These are phyloP conservation scores for Diarsia brunnea DNA, from an alignment of 2,888 invertebrate genomes.

Conservation along the genomic window DNA sequence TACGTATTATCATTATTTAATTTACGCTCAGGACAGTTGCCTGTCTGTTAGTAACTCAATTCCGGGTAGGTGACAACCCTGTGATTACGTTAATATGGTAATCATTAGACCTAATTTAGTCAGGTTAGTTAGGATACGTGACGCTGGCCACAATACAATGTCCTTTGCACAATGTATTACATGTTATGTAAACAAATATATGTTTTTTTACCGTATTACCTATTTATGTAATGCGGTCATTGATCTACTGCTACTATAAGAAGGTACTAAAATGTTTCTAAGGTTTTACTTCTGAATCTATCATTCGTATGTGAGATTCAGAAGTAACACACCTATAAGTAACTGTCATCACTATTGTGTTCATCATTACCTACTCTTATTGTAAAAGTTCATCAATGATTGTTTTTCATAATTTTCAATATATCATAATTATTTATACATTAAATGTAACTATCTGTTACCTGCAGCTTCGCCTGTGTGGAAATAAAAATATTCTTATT, in stretches of 20 bases:
- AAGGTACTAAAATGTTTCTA: not conserved
- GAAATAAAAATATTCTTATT: too few species aligned
- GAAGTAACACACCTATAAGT: too few species aligned
- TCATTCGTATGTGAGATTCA: too few species aligned
- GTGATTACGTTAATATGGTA: not conserved
- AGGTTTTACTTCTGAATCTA: too few species aligned
- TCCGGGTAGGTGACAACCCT: not conserved
- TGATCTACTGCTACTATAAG: not conserved
- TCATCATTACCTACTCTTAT: too few species aligned
- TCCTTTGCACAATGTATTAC: not conserved
- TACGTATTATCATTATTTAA: not conserved
- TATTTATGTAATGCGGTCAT: not conserved
- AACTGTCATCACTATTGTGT: too few species aligned
- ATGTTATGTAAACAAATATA: not conserved
- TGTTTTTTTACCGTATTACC: not conserved
- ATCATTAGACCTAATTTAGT: constrained; percentile 18
- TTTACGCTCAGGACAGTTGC: not conserved
- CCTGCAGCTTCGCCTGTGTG: too few species aligned
- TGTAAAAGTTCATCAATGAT: too few species aligned
- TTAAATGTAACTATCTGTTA: too few species aligned
- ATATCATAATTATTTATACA: too few species aligned
- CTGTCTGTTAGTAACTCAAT: constrained; percentile 6
- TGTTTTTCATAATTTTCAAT: too few species aligned
- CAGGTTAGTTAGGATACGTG: not conserved
- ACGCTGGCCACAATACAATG: not conserved